Evolutionary conservation across 2,113 vertebrate genomes (phyloP).

Genomic region (Leptocoma aspasia): DNA sequence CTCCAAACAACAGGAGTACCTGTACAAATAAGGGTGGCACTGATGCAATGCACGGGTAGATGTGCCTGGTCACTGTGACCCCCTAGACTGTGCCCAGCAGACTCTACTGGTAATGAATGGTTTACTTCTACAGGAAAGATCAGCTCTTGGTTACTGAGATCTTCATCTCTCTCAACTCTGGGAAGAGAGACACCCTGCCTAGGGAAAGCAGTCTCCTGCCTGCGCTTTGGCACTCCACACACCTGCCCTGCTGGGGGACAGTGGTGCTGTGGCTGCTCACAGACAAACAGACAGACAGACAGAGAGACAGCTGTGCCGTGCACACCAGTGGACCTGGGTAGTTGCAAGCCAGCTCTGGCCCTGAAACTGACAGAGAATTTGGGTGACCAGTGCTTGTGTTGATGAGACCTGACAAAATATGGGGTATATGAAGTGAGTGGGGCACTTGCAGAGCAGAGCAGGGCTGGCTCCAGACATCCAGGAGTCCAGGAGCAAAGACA

Average conservation of each 20-base stretch:
- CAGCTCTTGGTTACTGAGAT: not conserved
- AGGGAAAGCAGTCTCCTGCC: not conserved
- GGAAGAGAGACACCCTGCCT: not conserved
- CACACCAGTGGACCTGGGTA: too few relatives aligned
- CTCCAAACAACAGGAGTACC: not conserved
- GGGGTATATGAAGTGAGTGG: not conserved
- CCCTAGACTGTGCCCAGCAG: rapidly evolving
- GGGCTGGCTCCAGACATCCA: not conserved
- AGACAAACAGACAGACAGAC: not conserved
- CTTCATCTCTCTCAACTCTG: not conserved
- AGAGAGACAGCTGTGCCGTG: rapidly evolving
- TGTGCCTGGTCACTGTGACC: not conserved
- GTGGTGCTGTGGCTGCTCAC: not conserved
- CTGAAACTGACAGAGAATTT: not conserved
- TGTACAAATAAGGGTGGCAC: not conserved
- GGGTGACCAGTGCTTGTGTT: rapidly evolving
- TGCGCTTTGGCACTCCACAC: not conserved
- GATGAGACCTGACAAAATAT: not conserved
- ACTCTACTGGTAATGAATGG: not conserved
- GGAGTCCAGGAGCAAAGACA: not conserved
- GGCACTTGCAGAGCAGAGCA: not conserved
- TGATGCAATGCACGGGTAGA: too few relatives aligned
- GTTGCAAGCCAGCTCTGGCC: not conserved
- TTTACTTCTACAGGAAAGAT: not conserved
- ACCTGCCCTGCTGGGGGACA: not conserved